phyloP scores from a whole-genome alignment of 2,888 invertebrate genomes.

The Mechanitis mazaeus region DNA sequence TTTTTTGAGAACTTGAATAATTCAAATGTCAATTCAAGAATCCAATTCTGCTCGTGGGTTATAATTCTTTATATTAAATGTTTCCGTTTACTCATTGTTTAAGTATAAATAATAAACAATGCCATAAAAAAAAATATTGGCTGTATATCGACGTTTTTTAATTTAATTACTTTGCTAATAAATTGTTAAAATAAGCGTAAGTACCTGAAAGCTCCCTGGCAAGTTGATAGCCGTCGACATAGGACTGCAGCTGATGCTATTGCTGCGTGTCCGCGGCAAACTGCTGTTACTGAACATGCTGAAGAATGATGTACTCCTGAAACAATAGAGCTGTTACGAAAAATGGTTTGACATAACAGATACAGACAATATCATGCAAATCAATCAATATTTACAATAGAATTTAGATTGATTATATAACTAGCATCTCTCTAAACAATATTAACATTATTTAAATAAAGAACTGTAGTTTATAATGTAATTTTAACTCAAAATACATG shows the following conservation, averaged over 20 bases:
- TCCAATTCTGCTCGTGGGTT: too few species aligned
- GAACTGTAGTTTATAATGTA: too few species aligned
- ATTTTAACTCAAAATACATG: not conserved
- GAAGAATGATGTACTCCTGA: conserved; percentile 83
- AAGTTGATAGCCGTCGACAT: conserved; percentile 62
- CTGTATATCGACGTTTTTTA: not conserved
- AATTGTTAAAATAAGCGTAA: not conserved
- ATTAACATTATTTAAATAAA: too few species aligned
- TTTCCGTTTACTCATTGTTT: too few species aligned
- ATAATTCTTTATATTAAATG: too few species aligned
- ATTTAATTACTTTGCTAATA: not conserved
- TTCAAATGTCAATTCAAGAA: too few species aligned
- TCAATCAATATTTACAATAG: not conserved
- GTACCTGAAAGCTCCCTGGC: conserved; percentile 42
- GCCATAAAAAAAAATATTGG: not conserved
- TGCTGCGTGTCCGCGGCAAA: conserved; percentile 86
- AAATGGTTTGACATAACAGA: not conserved
- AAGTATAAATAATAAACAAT: too few species aligned
- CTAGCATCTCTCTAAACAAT: too few species aligned
- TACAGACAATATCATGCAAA: not conserved
- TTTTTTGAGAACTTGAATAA: too few species aligned
- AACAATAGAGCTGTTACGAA: conserved; percentile 15
- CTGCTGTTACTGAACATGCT: conserved; percentile 82
- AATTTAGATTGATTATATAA: too few species aligned
- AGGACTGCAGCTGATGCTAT: conserved; percentile 92